Percentiles rank a stretch among this genome's conserved stretches.
These are phyloP conservation scores for Casuarius casuarius DNA, from an alignment of 2,113 vertebrate species.

Conservation along the genomic window DNA sequence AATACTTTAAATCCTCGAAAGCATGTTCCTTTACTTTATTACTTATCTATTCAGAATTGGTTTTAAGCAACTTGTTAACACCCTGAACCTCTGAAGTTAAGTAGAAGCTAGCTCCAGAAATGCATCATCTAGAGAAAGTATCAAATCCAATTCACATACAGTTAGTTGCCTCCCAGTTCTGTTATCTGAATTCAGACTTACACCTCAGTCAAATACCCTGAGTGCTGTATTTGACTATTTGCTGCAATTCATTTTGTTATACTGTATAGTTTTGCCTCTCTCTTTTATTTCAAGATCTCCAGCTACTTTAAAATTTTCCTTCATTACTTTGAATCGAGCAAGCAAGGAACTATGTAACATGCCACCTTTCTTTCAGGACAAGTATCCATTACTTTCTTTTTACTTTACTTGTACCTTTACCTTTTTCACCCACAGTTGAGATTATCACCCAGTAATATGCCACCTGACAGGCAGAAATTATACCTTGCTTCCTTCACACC, in stretches of 20 bases:
- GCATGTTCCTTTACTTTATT: background rate
- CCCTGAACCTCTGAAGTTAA: background rate
- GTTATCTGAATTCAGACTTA: background rate
- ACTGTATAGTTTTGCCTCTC: background rate
- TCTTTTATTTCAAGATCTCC: background rate
- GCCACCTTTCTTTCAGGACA: background rate
- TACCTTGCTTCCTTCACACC: background rate
- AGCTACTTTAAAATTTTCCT: background rate
- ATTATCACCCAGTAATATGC: background rate
- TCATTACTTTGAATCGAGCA: background rate
- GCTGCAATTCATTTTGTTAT: background rate
- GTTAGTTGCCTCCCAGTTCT: background rate
- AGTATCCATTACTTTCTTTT: background rate
- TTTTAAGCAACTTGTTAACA: slow-evolving; percentile 2
- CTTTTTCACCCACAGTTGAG: background rate
- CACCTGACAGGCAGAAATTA: background rate
- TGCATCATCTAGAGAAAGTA: background rate
- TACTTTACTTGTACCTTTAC: background rate
- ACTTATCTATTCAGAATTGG: background rate
- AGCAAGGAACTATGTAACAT: background rate
- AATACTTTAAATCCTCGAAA: slow-evolving; percentile 11
- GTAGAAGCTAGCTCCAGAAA: background rate
- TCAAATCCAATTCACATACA: background rate
- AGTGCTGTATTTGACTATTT: background rate
- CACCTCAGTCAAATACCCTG: background rate